phyloP scores from a whole-genome alignment of 2,888 invertebrate species.

The Ophion obscuratus region DNA sequence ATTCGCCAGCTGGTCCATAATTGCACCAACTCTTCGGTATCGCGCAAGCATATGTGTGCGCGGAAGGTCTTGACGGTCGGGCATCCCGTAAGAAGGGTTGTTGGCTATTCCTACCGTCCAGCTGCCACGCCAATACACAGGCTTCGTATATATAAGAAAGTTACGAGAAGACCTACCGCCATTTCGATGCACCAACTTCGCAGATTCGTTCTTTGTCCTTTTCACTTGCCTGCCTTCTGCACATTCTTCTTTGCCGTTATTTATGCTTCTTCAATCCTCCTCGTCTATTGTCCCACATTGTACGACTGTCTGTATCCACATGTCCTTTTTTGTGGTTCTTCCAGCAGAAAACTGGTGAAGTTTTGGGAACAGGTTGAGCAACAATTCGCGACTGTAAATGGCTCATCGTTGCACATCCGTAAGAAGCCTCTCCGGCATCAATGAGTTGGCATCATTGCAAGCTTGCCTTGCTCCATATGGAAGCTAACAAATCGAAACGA shows the following conservation, averaged over 20 bases:
- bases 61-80: constrained; percentile 40
- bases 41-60: not conserved
- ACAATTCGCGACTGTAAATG: not conserved
- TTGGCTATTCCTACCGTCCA: constrained; percentile 40
- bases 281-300: constrained; percentile 14
- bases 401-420: not conserved
- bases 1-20: constrained; percentile 11
- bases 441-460: not conserved
- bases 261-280: constrained; percentile 19
- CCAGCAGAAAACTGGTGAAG: not conserved
- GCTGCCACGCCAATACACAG: constrained; percentile 50
- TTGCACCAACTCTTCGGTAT: constrained; percentile 10
- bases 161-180: constrained; percentile 55
- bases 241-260: constrained; percentile 26
- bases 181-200: constrained; percentile 61
- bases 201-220: constrained; percentile 51
- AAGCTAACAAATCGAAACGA: not conserved
- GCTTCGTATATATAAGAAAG: not conserved
- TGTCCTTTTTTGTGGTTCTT: not conserved
- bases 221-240: constrained; percentile 34
- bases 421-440: not conserved
- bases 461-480: not conserved
- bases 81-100: constrained; percentile 61
- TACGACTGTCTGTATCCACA: not conserved
- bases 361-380: not conserved